Percentiles rank a stretch among this genome's conserved stretches.
These are phyloP conservation scores for Australoheros scitulus DNA, from an alignment of 2,113 vertebrate genomes.

Conservation along the genomic window DNA sequence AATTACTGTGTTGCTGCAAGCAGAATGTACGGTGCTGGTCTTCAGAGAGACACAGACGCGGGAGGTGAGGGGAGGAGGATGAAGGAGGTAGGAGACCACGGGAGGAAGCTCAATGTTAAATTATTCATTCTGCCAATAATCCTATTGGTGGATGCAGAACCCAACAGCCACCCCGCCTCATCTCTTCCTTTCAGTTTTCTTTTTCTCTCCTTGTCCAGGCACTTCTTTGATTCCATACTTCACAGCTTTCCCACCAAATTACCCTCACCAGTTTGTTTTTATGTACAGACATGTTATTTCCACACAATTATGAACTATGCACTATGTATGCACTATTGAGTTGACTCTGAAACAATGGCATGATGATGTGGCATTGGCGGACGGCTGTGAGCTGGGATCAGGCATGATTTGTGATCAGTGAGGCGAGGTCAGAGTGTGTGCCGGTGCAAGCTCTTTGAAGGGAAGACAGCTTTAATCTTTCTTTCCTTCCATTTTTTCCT, in stretches of 20 bases:
- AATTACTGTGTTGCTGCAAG: constrained; percentile 31
- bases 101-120: constrained; percentile 10
- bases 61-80: background rate
- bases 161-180: background rate
- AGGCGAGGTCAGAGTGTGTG: background rate
- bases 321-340: background rate
- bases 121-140: constrained; percentile 41
- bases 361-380: background rate
- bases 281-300: background rate
- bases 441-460: constrained; percentile 42
- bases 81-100: constrained; percentile 2
- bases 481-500: background rate
- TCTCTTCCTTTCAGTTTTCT: background rate
- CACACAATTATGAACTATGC: background rate
- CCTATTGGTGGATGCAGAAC: constrained; percentile 2
- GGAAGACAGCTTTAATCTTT: constrained; percentile 41
- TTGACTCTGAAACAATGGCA: constrained; percentile 19
- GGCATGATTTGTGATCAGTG: constrained; percentile 9
- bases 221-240: constrained; percentile 3
- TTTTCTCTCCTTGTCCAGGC: background rate
- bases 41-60: constrained; percentile 11
- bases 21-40: constrained; percentile 11
- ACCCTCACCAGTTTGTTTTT: background rate
- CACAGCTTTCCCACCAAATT: background rate
- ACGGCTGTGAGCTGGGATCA: constrained; percentile 3